A percentile compares a stretch with the other conserved stretches of the same genome.
Evolutionary conservation across 2,797 vertebrate genomes (phyloP).

Genomic region (Ctenosaura bakeri): DNA sequence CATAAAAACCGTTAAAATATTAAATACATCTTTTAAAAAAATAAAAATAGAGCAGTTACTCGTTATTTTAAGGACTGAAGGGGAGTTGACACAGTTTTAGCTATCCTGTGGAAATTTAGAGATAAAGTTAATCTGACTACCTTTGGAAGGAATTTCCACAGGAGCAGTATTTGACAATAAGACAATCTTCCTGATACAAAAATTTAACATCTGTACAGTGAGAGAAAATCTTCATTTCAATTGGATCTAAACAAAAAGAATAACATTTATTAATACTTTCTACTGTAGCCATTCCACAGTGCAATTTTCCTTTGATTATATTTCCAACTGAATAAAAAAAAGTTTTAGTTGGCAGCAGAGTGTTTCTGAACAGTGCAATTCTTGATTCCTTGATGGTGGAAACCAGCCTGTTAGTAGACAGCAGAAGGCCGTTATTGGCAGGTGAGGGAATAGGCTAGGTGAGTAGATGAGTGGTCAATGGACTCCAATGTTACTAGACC

Average conservation of each 20-base stretch:
- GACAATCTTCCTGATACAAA: neutral
- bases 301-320: neutral
- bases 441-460: neutral
- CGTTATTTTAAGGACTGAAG: no score
- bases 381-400: neutral
- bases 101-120: no score
- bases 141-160: neutral
- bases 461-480: neutral
- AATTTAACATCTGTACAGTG: neutral
- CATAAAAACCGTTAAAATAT: no score
- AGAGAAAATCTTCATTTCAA: slow-evolving; percentile 4
- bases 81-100: no score
- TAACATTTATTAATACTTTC: neutral
- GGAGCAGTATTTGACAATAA: neutral
- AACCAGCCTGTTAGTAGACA: neutral
- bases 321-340: neutral
- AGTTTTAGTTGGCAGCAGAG: neutral
- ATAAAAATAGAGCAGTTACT: no score
- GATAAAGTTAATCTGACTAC: no score
- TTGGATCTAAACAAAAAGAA: neutral
- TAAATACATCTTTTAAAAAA: no score
- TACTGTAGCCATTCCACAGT: neutral
- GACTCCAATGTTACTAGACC: neutral
- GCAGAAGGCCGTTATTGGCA: neutral
- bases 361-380: neutral